These are phyloP conservation scores for Euplexia lucipara DNA, from an alignment of 2,888 invertebrate genomes.

Conservation along the genomic window DNA sequence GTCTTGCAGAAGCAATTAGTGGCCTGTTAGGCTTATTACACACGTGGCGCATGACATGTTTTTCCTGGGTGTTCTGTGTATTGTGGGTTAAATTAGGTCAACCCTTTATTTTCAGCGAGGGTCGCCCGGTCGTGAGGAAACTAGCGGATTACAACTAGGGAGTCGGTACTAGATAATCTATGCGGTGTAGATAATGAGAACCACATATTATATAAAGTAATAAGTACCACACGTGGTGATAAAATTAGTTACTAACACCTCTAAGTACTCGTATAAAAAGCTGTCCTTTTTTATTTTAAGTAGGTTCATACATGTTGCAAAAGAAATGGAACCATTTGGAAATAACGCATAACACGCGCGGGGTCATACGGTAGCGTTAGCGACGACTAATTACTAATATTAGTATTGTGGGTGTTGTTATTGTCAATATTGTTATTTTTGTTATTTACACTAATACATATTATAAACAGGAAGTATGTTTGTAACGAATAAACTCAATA, in stretches of 20 bases:
- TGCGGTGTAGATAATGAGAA: not conserved
- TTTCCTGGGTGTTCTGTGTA: not conserved
- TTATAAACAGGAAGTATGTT: no score
- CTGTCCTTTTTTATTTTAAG: not conserved
- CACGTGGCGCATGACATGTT: not conserved
- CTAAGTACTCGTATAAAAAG: not conserved
- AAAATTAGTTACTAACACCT: not conserved
- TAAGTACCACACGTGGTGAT: not conserved
- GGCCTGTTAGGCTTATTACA: conserved; percentile 3
- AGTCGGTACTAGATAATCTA: not conserved
- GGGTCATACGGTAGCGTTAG: no score
- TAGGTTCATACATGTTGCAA: no score
- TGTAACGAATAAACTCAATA: no score
- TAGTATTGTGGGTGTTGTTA: no score
- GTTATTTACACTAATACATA: no score
- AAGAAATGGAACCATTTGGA: no score
- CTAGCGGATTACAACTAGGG: conserved; percentile 16
- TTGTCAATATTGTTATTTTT: no score
- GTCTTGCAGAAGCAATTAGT: not conserved
- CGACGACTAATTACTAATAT: no score
- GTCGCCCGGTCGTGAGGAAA: conserved; percentile 17
- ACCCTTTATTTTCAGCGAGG: conserved; percentile 32
- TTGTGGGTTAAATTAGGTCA: conserved; percentile 33
- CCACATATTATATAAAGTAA: conserved; percentile 2
- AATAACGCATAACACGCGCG: no score